Evolutionary conservation across 2,113 vertebrate genomes (phyloP), one percentile per base, ranked within the genome.

Genomic region (Brachypteracias leptosomus): DNA sequence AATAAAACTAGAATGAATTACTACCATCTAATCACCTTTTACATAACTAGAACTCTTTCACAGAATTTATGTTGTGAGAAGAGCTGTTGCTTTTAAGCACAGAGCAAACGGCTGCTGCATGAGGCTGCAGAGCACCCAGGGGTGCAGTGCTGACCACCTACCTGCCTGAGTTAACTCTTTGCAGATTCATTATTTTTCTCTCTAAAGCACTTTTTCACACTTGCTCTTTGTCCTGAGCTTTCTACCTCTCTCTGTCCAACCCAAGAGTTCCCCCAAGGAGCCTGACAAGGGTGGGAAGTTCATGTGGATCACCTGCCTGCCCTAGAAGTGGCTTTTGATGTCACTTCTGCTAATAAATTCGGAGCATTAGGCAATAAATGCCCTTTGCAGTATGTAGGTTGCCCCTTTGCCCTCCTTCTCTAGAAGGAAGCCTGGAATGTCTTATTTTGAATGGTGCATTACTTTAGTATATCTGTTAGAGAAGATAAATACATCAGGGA

Each of bases 1-100:
- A 95, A 54, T 94, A 92, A 96, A 97, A 84, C 58, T 72, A 16
- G 84, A 96, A 97, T 97, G 90, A 96, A 96, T 97, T 90, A 92
- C 74, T 90, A 28, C 44, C 92, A 52, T 94, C 76, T 97, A 95
- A 97, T 97, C 76, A 96, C 49, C 73, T 93, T 80, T 93, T 96
- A 97, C 97, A 95, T 95, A 97, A 95, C 88, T 83, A 73, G 91
- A 96, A 95, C 92, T 90, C 51, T 92, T 54, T 68, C 89, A 49
- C 51, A 61, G 62, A 82, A 96, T 97, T 95, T 96, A 92, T 81
- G 38, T 55, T 93, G 61, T 93, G 78, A 88, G 66, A 91, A 82
- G 74, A 95, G 74, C 61, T 92, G 42, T 36, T 84, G 47, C 54
- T 87, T 76, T 92, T 90, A 96, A 94, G 70, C 51, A 90, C 15